Evolutionary conservation across 2,113 vertebrate genomes (phyloP).

Genomic region (Phoenicopterus ruber): DNA sequence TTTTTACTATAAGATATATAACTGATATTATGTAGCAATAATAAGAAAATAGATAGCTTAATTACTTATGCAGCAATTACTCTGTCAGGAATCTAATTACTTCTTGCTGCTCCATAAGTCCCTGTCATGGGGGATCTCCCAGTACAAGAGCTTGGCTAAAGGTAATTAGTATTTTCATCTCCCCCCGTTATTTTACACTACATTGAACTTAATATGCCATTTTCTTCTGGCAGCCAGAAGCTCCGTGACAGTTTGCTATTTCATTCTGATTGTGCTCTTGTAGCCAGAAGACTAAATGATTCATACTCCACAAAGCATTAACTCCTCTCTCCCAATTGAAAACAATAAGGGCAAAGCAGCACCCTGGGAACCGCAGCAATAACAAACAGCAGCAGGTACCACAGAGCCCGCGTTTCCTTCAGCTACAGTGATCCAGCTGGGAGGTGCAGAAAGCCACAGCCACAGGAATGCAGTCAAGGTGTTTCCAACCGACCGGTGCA

Average conservation of each 20-base stretch:
- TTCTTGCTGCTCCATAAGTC: neutral
- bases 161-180: slow-evolving; percentile 17
- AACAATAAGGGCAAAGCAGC: neutral
- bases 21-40: neutral
- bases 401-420: neutral
- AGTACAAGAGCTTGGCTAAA: neutral
- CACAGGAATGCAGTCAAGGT: neutral
- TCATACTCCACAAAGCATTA: neutral
- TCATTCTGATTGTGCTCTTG: neutral
- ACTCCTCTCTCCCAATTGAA: neutral
- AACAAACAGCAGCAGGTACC: neutral
- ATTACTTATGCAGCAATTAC: neutral
- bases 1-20: neutral
- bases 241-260: neutral
- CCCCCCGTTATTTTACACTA: neutral
- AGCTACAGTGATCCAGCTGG: neutral
- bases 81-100: slow-evolving; percentile 26
- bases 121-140: neutral
- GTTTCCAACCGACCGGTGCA: rapidly evolving
- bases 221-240: neutral
- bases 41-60: neutral
- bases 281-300: neutral
- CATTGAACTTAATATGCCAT: neutral
- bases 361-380: neutral
- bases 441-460: neutral